Base-by-base conservation (phyloP, 2,888 invertebrate species). In the Ormyrus nitidulus region DNA sequence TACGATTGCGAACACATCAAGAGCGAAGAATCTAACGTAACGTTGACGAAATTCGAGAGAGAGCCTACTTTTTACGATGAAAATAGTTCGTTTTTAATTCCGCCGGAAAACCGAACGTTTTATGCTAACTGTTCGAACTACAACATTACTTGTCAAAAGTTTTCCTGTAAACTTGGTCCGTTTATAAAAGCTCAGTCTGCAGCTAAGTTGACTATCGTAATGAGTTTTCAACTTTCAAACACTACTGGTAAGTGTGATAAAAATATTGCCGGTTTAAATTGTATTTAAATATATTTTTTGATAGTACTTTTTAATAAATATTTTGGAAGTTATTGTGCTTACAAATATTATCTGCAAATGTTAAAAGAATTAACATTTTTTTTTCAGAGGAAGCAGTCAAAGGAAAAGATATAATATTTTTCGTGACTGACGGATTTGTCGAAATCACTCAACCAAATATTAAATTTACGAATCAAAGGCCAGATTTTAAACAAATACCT, bases 111-210 rank as follows among this genome's bases (percentile, higher is more conserved):
- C 1, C 64, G 13, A 6, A 59, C 61, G 5, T 68, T 70, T 6
- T 70, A 86, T 69, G 83, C 92, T 8, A 91, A 91, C 83, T 92
- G 91, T 81, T 86, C 87, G 2, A 86, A 86, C 81, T 59, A 83
- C 8, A 77, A 83, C 8, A 82, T 91, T 1, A 71, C 83, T 34
- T 92, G 92, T 81, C 84, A 85, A 7, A 83, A 80, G 71, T 81
- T 92, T 53, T 82, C 83, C 1, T 92, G 92, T 77, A 78, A 81
- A 10, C 80, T 91, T 54, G 91, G 88, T 89, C 13, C 90, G 91
- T 73, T 85, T n/a, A 0, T 58, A 34, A 73, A 51, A 19, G 34
- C 10, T 0, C 62, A 44, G n/a, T 79, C 79, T 8, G 54, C 66
- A 7, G 75, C 75, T 10, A 70, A 53, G 44, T 19, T 79, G 5